A percentile compares a stretch with the other conserved stretches of the same genome.
Evolutionary conservation across 2,113 vertebrate species (phyloP).

Genomic region (Ursus arctos): DNA sequence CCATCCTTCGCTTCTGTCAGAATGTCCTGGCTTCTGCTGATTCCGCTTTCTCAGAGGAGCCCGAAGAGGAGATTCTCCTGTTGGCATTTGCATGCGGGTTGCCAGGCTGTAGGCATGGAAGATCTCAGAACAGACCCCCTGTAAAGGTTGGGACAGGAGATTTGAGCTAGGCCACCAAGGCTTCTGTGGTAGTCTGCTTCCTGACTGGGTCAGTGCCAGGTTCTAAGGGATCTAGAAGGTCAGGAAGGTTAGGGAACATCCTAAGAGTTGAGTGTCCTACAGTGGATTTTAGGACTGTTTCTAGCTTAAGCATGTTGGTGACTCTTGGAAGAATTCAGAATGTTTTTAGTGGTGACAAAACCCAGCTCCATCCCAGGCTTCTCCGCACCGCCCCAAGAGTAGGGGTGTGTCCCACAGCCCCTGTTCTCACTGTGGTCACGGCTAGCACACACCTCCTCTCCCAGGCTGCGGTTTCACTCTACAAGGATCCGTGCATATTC

Average conservation of each 20-base stretch:
- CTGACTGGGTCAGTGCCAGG: not conserved
- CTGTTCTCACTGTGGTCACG: accelerated
- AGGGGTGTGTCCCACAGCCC: not conserved
- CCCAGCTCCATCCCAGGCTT: not conserved
- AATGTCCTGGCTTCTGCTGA: not conserved
- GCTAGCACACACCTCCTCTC: accelerated
- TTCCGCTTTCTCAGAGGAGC: not conserved
- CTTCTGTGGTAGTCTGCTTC: not conserved
- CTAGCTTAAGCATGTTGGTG: not conserved
- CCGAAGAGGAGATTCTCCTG: not conserved
- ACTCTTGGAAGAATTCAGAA: slow-evolving; percentile 16
- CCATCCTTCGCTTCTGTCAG: not conserved
- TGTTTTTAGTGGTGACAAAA: not conserved
- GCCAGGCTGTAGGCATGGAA: not conserved
- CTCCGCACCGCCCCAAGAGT: not conserved
- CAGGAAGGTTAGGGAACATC: not conserved
- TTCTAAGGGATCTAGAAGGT: not conserved
- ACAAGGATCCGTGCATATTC: not conserved
- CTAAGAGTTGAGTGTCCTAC: not conserved
- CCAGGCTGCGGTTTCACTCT: no score
- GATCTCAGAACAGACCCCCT: not conserved
- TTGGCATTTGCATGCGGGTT: not conserved
- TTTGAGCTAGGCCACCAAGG: not conserved
- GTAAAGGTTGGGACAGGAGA: not conserved
- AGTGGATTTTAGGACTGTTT: not conserved